Evolutionary conservation across 2,113 vertebrate genomes (phyloP), one percentile per base, ranked within the genome.

Genomic region (Platichthys stellatus): DNA sequence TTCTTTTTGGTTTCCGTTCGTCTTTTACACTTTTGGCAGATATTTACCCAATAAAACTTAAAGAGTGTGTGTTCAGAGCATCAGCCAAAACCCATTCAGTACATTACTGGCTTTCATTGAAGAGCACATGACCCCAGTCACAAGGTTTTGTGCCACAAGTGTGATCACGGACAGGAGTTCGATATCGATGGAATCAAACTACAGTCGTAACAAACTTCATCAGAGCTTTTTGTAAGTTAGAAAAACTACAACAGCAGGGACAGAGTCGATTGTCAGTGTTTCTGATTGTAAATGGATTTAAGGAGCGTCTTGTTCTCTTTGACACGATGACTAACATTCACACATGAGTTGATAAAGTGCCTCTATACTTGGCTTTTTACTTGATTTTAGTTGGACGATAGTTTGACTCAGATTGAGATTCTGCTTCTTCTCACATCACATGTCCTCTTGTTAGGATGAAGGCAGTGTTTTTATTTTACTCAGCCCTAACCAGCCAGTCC

Each of bases 1-100:
- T 54, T n/a, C 12, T 17, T 65, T 76, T 18, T 51, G 47, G 47
- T 51, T 51, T 51, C 45, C 47, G 47, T 51, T 21, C 45, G 68
- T 59, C 49, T 85, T 81, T 72, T 21, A 40, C 43, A 69, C 56
- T 35, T 51, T 64, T 69, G 28, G 45, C 21, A 72, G 31, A 62
- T 38, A 11, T 10, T n/a, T 49, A 23, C n/a, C 38, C 28, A 53
- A 51, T 58, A 21, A 47, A 60, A 54, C 17, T 20, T 5, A 26
- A 38, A 53, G 51, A 20, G 51, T n/a, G 51, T 53, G 18, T 54
- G 18, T 11, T 3, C 49, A 2, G 0, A n/a, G 51, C 51, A 21
- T 3, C n/a, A 5, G 21, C 53, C 18, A 47, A 26, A 59, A 69
- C 60, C 63, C 43, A 38, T 43, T 43, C 28, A 24, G 23, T 40